Percentiles rank a stretch among this genome's conserved stretches.
These are phyloP conservation scores for Deroplatys truncata DNA, from an alignment of 2,888 invertebrate species.

Conservation along the genomic window DNA sequence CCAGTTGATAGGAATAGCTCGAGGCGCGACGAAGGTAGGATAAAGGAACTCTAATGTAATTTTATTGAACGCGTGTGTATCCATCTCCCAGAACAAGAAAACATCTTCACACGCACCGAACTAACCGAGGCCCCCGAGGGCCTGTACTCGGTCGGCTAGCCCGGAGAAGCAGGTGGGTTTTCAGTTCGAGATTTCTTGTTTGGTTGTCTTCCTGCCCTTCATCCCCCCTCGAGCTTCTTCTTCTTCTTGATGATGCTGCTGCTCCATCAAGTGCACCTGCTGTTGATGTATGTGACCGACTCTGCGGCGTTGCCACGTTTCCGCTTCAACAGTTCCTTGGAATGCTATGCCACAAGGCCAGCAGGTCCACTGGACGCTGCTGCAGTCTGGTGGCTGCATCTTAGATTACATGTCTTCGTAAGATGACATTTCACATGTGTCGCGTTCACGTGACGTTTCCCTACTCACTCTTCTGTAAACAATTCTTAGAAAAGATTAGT, in stretches of 20 bases:
- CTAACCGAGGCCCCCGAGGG: neutral
- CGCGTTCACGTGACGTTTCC: too few species aligned
- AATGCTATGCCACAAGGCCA: constrained; percentile 23
- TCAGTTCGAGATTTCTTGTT: constrained; percentile 26
- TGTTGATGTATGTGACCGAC: constrained; percentile 29
- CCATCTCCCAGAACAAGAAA: neutral
- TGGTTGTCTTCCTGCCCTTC: constrained; percentile 17
- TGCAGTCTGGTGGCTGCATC: neutral
- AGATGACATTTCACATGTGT: too few species aligned
- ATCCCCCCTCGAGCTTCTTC: neutral
- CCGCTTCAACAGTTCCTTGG: constrained; percentile 19
- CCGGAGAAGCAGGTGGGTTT: constrained; percentile 26
- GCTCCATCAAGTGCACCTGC: constrained; percentile 29
- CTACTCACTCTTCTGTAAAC: too few species aligned
- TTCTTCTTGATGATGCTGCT: neutral
- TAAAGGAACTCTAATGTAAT: too few species aligned
- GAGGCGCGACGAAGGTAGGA: neutral
- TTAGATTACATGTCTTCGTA: too few species aligned
- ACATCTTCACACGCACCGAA: neutral
- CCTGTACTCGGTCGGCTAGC: neutral
- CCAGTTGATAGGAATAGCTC: too few species aligned
- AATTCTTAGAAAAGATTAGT: too few species aligned
- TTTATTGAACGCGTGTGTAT: too few species aligned
- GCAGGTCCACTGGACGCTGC: neutral
- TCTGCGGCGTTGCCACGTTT: constrained; percentile 23